A percentile compares a stretch with the other conserved stretches of the same genome.
These are phyloP conservation scores for Gopherus evgoodei DNA, from an alignment of 2,113 vertebrate species.

Conservation along the genomic window DNA sequence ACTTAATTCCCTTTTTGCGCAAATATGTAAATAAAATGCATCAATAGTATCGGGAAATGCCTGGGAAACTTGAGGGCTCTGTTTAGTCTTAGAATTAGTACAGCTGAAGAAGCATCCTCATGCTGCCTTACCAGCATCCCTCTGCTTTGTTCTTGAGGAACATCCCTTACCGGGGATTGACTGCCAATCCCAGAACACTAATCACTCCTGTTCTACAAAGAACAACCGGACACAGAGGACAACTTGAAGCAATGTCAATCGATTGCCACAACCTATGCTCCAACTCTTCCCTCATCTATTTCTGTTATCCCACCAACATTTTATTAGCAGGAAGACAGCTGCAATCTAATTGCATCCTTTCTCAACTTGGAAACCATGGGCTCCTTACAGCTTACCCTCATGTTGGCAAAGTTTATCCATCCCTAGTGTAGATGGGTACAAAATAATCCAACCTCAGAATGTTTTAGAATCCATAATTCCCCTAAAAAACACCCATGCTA, in stretches of 20 bases:
- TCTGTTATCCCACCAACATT: rapidly evolving
- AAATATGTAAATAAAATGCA: background rate
- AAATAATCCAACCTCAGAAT: background rate
- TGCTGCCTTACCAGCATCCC: background rate
- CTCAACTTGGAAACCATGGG: background rate
- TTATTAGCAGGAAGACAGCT: background rate
- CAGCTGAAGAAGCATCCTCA: background rate
- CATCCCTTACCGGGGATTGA: background rate
- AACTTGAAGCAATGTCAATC: background rate
- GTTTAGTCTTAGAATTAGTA: background rate
- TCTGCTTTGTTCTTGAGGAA: background rate
- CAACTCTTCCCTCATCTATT: background rate
- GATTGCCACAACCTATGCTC: background rate
- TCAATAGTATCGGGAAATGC: background rate
- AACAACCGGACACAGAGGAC: rapidly evolving
- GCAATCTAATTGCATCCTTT: background rate
- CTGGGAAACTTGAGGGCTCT: background rate
- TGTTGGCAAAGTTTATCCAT: background rate
- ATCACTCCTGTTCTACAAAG: background rate
- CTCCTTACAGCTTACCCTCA: background rate
- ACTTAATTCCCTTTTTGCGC: background rate
- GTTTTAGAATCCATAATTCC: background rate
- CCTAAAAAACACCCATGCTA: background rate
- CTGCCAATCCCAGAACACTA: background rate
- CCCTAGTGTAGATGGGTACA: background rate